These are phyloP conservation scores for Epicampocera succincta DNA, from an alignment of 2,888 invertebrate species.

Conservation along the genomic window DNA sequence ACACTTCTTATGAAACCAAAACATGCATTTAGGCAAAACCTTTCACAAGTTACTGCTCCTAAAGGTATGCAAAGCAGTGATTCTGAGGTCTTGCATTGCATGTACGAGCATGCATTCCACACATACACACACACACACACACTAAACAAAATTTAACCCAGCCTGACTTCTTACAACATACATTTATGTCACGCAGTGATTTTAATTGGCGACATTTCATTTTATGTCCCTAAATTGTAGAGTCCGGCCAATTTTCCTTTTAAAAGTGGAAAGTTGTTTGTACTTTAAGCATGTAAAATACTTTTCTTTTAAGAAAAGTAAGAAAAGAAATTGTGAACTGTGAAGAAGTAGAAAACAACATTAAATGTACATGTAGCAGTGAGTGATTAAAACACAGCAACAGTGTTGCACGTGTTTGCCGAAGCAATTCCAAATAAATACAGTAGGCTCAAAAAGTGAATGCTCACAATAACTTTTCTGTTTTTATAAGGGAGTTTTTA, in stretches of 20 bases:
- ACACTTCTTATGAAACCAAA: conserved; percentile 34
- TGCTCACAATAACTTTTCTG: too few relatives aligned
- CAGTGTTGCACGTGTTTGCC: too few relatives aligned
- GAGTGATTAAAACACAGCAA: too few relatives aligned
- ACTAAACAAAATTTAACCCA: background rate
- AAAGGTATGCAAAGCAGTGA: conserved; percentile 38
- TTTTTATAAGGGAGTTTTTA: too few relatives aligned
- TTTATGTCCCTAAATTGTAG: conserved; percentile 79
- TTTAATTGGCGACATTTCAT: conserved; percentile 81
- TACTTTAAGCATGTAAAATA: conserved; percentile 55
- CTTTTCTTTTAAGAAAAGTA: background rate
- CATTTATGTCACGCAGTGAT: conserved; percentile 80
- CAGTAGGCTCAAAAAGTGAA: too few relatives aligned
- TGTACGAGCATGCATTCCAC: background rate
- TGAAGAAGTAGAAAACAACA: background rate
- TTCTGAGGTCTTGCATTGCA: background rate
- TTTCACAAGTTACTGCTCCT: background rate
- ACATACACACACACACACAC: background rate
- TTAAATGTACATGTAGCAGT: too few relatives aligned
- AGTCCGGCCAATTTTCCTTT: conserved; percentile 70
- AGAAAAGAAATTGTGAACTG: background rate
- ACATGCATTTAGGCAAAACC: background rate
- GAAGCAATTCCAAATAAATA: too few relatives aligned
- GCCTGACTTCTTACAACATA: conserved; percentile 74
- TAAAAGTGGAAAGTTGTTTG: conserved; percentile 64